phyloP scores from a whole-genome alignment of 37 sponge, comb jelly and placozoan genomes.

The Eunapius fragilis region DNA sequence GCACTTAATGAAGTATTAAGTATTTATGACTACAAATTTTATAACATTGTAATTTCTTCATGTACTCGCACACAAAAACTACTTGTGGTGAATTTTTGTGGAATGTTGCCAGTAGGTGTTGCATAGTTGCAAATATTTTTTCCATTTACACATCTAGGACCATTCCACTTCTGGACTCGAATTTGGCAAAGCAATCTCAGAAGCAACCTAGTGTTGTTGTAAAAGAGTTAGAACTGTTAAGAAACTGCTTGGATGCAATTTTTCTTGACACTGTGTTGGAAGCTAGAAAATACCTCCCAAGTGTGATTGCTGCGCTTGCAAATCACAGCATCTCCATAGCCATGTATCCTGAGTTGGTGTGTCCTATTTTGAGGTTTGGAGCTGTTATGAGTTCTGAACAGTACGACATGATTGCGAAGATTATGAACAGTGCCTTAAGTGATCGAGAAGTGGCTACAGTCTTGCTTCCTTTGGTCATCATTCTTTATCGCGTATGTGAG shows the following conservation, averaged over 20 bases:
- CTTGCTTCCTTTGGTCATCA: slow-evolving; percentile 66
- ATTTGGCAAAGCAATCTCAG: too few relatives aligned
- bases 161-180: too few relatives aligned
- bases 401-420: slow-evolving; percentile 81
- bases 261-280: slow-evolving; percentile 79
- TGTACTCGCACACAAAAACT: too few relatives aligned
- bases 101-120: too few relatives aligned
- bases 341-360: slow-evolving; percentile 76
- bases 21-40: too few relatives aligned
- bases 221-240: slow-evolving; percentile 39
- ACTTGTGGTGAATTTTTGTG: too few relatives aligned
- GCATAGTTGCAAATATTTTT: too few relatives aligned
- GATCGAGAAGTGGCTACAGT: slow-evolving; percentile 53
- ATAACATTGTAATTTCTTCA: too few relatives aligned
- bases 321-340: slow-evolving; percentile 20
- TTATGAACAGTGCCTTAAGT: slow-evolving; percentile 80
- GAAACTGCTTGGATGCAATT: slow-evolving; percentile 56
- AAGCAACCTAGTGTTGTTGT: too few relatives aligned
- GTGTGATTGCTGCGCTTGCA: slow-evolving; percentile 53
- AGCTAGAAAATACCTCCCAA: slow-evolving; percentile 82
- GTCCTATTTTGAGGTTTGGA: slow-evolving; percentile 38
- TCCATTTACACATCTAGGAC: too few relatives aligned
- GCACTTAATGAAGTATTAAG: too few relatives aligned
- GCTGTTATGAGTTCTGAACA: slow-evolving; percentile 68
- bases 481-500: slow-evolving; percentile 70